Evolutionary conservation across 2,888 invertebrate species (phyloP), one percentile per base, ranked within the genome.

Genomic region (Pammene fasciana): DNA sequence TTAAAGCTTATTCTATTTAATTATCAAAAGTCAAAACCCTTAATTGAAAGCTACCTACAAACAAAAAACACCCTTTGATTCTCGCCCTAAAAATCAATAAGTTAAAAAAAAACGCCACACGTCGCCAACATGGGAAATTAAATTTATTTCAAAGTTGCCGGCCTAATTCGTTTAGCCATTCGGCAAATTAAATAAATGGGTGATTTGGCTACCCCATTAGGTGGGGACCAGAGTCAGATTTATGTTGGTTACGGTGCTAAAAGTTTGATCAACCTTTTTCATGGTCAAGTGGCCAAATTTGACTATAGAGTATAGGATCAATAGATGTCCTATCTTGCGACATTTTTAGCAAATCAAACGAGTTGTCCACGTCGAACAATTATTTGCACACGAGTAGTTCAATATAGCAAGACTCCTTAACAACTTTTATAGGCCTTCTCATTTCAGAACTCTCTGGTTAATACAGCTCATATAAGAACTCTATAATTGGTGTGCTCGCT

Each of bases 161-260:
- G 87, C 84, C 87, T 90, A 89, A 92, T 91, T 89, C 89, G 88
- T 89, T 92, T 92, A 91, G 86, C 86, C 89, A 87, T 90, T 88
- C 87, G 88, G 86, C 86, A 90, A 91, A 92, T 92, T 91, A 91
- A 91, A 92, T 92, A 91, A 90, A 90, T 90, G 88, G 90, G 89
- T 90, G 90, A 90, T 91, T 90, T 89, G 84, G 86, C 88, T 83
- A 85, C 85, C 89, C 91, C 87, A 89, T 91, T 90, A 89, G 86
- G 83, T 77, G 80, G 81, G 80, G 81, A 82, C 85, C 84, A 84
- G 82, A 79, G 80, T 75, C 84, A 82, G 86, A 90, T 89, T 89
- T 90, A 90, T 89, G 82, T 74, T 68, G 76, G 45, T 64, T 34
- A 43, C 26, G 56, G 57, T 65, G 36, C 64, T 59, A 57, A 68